These are phyloP conservation scores for Neodiprion virginianus DNA, from an alignment of 1,140 invertebrate genomes.

Conservation along the genomic window DNA sequence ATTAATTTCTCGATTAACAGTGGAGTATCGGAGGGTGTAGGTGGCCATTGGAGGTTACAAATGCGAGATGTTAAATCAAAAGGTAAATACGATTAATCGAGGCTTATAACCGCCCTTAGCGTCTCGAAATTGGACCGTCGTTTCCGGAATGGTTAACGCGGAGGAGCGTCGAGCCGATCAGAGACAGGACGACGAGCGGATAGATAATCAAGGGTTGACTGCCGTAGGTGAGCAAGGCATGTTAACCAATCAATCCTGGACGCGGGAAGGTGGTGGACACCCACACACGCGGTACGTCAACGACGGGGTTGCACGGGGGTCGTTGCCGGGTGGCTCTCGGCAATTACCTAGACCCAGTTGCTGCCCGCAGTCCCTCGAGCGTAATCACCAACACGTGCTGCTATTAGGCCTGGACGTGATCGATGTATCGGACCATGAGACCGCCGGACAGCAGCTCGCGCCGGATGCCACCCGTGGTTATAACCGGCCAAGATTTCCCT, in stretches of 20 bases:
- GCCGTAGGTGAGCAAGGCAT: constrained; percentile 42
- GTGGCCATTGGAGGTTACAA: too few relatives aligned
- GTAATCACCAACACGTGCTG: constrained; percentile 55
- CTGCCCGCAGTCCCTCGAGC: constrained; percentile 50
- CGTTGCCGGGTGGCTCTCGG: constrained; percentile 31
- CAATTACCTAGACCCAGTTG: constrained; percentile 51
- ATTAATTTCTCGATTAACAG: too few relatives aligned
- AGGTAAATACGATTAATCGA: neutral
- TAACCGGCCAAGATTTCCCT: neutral
- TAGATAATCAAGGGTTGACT: constrained; percentile 49
- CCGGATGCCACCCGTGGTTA: neutral
- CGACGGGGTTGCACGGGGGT: constrained; percentile 23
- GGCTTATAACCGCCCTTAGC: neutral
- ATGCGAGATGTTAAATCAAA: neutral
- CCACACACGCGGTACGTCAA: constrained; percentile 22
- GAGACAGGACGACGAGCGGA: constrained; percentile 42
- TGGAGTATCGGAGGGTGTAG: too few relatives aligned
- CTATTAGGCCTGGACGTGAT: constrained; percentile 54
- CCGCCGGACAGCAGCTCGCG: neutral
- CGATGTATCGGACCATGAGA: constrained; percentile 39
- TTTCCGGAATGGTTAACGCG: neutral
- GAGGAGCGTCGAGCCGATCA: constrained; percentile 10
- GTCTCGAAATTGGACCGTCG: neutral
- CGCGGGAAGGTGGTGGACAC: constrained; percentile 17
- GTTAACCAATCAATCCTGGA: constrained; percentile 52